These are phyloP conservation scores for Abrostola tripartita DNA, from an alignment of 2,888 invertebrate genomes.

Conservation along the genomic window DNA sequence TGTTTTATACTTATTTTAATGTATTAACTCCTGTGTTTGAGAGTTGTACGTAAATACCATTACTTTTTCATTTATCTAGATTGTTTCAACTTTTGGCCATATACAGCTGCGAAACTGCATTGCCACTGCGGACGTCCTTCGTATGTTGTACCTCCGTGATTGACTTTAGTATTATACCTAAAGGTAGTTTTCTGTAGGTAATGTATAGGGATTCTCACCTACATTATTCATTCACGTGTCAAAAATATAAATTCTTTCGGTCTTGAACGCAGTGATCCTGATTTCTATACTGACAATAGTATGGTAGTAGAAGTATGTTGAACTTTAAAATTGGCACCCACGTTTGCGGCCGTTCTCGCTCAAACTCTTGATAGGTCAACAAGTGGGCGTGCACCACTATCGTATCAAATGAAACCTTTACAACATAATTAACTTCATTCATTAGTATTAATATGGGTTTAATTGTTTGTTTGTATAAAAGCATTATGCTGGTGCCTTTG, in stretches of 20 bases:
- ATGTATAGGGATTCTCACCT: too few species aligned
- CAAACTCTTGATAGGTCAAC: constrained; percentile 45
- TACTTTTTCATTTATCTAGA: too few species aligned
- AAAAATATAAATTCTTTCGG: too few species aligned
- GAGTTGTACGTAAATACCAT: not conserved
- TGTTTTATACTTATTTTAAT: not conserved
- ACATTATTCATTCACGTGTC: too few species aligned
- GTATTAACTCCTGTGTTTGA: not conserved
- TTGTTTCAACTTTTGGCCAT: too few species aligned
- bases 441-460: constrained; percentile 17
- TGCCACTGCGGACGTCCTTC: too few species aligned
- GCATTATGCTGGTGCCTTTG: constrained; percentile 24
- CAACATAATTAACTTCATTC: constrained; percentile 13
- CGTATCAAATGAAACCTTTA: constrained; percentile 19
- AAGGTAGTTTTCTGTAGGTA: too few species aligned
- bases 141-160: too few species aligned
- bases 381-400: constrained; percentile 45
- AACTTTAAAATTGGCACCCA: constrained; percentile 47
- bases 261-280: not conserved
- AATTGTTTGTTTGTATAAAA: constrained; percentile 18
- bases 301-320: constrained; percentile 15
- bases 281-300: constrained; percentile 4
- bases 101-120: too few species aligned
- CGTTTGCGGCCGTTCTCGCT: constrained; percentile 21
- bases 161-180: too few species aligned